Conservation (phyloP, 2,797 vertebrate genomes). For the Pangasius sanitwongsei region DNA sequence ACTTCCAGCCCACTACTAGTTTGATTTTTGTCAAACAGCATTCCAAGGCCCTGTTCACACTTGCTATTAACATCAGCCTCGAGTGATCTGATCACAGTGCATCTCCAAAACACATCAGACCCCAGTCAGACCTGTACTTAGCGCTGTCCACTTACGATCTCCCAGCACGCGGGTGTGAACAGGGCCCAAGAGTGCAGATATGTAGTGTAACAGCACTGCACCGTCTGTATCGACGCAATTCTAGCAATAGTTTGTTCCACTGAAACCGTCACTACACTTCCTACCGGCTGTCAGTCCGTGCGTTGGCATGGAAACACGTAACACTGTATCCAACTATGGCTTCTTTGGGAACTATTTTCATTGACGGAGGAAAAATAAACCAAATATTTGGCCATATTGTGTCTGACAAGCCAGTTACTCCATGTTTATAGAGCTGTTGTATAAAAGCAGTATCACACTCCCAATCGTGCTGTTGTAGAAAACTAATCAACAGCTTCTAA, state of each 20-base stretch:
- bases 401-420: background rate
- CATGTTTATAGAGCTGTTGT: background rate
- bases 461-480: background rate
- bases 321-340: background rate
- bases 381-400: background rate
- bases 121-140: background rate
- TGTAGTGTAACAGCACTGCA: background rate
- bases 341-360: background rate
- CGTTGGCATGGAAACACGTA: background rate
- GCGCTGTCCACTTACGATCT: background rate
- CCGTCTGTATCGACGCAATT: background rate
- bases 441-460: background rate
- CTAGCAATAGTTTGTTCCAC: background rate
- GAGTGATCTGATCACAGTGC: background rate
- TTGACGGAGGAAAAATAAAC: background rate
- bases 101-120: background rate
- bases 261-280: background rate
- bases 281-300: background rate
- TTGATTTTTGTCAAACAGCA: background rate
- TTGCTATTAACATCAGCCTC: background rate
- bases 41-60: background rate
- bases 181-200: background rate
- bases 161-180: background rate
- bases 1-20: background rate
- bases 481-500: background rate